These are phyloP conservation scores for Anastrepha ludens DNA, from an alignment of 1,140 invertebrate species.

Conservation along the genomic window DNA sequence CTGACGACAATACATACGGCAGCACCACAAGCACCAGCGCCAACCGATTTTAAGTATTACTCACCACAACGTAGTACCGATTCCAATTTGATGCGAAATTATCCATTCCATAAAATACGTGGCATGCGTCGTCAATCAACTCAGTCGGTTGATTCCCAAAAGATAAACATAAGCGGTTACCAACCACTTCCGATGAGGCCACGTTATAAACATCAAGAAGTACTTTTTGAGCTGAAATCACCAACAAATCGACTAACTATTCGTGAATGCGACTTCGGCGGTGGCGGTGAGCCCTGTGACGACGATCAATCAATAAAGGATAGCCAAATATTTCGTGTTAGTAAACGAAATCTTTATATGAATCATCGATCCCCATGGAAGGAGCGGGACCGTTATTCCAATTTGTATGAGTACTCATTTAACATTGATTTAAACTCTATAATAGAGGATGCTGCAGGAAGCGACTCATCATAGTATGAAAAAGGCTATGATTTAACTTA, in stretches of 20 bases:
- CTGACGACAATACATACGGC: slow-evolving; percentile 65
- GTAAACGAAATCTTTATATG: slow-evolving; percentile 74
- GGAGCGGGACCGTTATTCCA: slow-evolving; percentile 73
- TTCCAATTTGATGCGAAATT: slow-evolving; percentile 65
- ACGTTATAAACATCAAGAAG: slow-evolving; percentile 71
- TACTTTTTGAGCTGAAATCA: slow-evolving; percentile 72
- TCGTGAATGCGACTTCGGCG: slow-evolving; percentile 73
- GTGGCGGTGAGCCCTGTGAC: slow-evolving; percentile 73
- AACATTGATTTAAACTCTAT: slow-evolving; percentile 74
- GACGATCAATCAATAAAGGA: slow-evolving; percentile 74
- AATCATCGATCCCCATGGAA: slow-evolving; percentile 73
- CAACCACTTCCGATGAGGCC: slow-evolving; percentile 70
- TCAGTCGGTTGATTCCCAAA: slow-evolving; percentile 71
- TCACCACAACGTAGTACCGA: slow-evolving; percentile 71
- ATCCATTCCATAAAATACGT: slow-evolving; percentile 70
- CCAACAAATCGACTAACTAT: slow-evolving; percentile 73
- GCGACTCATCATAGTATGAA: slow-evolving; percentile 74
- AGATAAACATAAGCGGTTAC: slow-evolving; percentile 69
- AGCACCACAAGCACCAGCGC: slow-evolving; percentile 68
- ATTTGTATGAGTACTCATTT: slow-evolving; percentile 74
- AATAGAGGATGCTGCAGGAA: slow-evolving; percentile 73
- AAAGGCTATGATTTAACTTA: slow-evolving; percentile 9
- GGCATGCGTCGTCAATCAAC: slow-evolving; percentile 70
- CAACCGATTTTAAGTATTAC: slow-evolving; percentile 71
- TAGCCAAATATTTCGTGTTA: slow-evolving; percentile 74